phyloP scores from a whole-genome alignment of 2,113 vertebrate genomes.

The Strix aluco region DNA sequence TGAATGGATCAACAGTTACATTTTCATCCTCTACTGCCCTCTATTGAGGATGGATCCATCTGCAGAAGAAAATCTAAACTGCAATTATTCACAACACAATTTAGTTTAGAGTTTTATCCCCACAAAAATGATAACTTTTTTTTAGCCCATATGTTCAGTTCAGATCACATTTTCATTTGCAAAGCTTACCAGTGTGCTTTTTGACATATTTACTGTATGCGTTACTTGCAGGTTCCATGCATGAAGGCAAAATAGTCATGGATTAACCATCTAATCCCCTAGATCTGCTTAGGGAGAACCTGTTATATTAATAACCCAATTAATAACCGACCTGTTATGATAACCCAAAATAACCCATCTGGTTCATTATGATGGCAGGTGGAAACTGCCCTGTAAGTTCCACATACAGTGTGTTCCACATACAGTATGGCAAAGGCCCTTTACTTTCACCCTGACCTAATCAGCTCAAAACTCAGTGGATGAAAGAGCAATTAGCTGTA shows the following conservation, averaged over 20 bases:
- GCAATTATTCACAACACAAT: background rate
- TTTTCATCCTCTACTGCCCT: slow-evolving; percentile 78
- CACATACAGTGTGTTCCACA: background rate
- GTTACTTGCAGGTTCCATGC: background rate
- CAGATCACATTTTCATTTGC: background rate
- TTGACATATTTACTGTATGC: background rate
- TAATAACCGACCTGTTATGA: background rate
- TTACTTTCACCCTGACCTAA: background rate
- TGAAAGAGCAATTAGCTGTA: background rate
- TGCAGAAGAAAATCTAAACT: background rate
- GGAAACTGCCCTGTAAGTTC: background rate
- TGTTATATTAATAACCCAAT: background rate
- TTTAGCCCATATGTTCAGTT: background rate
- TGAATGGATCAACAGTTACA: background rate
- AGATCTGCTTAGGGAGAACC: background rate
- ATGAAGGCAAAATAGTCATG: background rate
- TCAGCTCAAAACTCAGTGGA: background rate
- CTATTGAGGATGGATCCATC: slow-evolving; percentile 55
- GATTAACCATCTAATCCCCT: background rate
- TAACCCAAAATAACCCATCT: background rate
- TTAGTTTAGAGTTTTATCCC: background rate
- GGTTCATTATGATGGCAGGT: background rate
- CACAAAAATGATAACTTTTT: background rate
- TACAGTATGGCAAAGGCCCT: background rate
- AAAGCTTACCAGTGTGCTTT: background rate